Conservation (phyloP, 2,888 invertebrate genomes). For the Leucozona laternaria region DNA sequence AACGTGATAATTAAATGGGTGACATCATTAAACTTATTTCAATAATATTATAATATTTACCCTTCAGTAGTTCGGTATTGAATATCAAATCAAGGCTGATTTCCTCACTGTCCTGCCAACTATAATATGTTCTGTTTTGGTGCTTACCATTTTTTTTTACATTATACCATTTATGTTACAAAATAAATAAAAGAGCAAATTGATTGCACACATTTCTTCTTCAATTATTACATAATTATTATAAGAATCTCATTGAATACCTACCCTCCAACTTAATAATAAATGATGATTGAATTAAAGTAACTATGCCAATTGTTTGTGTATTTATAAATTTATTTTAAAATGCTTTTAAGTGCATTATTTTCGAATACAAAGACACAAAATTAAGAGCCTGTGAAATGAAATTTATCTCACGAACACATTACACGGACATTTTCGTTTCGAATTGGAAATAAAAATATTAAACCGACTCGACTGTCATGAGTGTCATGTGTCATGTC, state of each 20-base stretch:
- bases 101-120: not conserved
- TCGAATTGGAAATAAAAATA: slow-evolving; percentile 45
- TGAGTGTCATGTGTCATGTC: slow-evolving; percentile 21
- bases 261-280: slow-evolving; percentile 48
- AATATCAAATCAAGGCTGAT: not conserved
- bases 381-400: not conserved
- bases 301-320: slow-evolving; percentile 45
- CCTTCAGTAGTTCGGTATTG: not conserved
- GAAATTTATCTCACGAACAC: not conserved
- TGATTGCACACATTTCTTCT: not conserved
- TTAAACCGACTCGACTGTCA: slow-evolving; percentile 45
- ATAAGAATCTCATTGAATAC: not conserved
- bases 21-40: not conserved
- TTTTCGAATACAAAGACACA: slow-evolving; percentile 10
- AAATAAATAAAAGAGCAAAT: not conserved
- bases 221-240: slow-evolving; percentile 57
- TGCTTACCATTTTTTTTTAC: not conserved
- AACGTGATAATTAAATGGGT: too few relatives aligned
- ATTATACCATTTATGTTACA: not conserved
- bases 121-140: not conserved
- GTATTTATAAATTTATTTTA: slow-evolving; percentile 16
- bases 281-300: slow-evolving; percentile 30
- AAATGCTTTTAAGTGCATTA: slow-evolving; percentile 46
- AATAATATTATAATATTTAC: too few relatives aligned
- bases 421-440: slow-evolving; percentile 55